These are phyloP conservation scores for Larimichthys crocea DNA, from an alignment of 2,113 vertebrate genomes.

Conservation along the genomic window DNA sequence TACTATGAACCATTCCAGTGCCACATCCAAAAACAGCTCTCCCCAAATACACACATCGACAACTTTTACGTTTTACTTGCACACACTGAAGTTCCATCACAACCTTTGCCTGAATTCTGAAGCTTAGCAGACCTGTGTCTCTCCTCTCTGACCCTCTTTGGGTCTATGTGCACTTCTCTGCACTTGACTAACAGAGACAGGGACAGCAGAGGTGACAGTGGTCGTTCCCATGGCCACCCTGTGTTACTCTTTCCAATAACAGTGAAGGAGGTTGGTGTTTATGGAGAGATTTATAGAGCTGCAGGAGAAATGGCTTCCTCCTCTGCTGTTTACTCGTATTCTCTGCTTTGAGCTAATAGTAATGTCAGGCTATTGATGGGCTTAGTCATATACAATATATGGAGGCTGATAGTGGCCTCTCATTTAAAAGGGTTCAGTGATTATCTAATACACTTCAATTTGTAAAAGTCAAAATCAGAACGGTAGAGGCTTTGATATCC, in stretches of 20 bases:
- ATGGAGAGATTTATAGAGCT: slow-evolving; percentile 73
- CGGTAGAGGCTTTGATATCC: background rate
- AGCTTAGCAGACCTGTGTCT: background rate
- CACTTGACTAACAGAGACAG: slow-evolving; percentile 46
- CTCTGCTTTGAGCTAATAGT: background rate
- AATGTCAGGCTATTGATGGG: background rate
- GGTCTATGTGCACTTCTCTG: slow-evolving; percentile 49
- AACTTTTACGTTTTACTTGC: background rate
- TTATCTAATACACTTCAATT: background rate
- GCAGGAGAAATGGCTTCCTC: slow-evolving; percentile 49
- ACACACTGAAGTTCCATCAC: background rate
- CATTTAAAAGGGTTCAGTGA: background rate
- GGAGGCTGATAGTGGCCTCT: background rate
- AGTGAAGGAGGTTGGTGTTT: slow-evolving; percentile 71
- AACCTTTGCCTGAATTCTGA: background rate
- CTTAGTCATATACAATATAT: background rate
- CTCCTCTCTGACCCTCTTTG: slow-evolving; percentile 7
- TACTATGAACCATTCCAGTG: slow-evolving; percentile 3
- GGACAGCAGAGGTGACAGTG: slow-evolving; percentile 33
- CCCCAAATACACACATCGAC: background rate
- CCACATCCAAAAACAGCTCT: background rate
- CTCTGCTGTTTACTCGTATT: slow-evolving; percentile 31
- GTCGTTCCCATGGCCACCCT: slow-evolving; percentile 68
- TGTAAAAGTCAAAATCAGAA: background rate
- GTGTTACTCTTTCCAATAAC: slow-evolving; percentile 73